phyloP scores from a whole-genome alignment of 2,888 invertebrate genomes.

The Uropetala carovei region DNA sequence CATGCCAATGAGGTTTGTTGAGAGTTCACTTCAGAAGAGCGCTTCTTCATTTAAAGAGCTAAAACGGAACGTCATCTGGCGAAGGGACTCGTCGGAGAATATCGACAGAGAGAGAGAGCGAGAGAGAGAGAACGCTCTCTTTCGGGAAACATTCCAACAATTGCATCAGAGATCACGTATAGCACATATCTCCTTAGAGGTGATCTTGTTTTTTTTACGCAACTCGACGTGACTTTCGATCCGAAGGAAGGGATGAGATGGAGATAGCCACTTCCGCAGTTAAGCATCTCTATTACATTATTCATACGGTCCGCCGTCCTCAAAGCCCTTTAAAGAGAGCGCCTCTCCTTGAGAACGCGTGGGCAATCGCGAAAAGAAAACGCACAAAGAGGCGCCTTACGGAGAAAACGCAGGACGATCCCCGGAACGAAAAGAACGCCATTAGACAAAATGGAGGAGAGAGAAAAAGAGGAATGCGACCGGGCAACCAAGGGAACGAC shows the following conservation, averaged over 20 bases:
- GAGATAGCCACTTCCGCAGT: neutral
- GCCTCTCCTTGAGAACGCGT: neutral
- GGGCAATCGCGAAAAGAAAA: neutral
- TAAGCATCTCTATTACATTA: neutral
- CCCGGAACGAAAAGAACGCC: too few relatives aligned
- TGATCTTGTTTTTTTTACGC: neutral
- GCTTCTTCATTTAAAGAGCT: neutral
- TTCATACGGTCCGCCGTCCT: neutral
- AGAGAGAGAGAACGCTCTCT: neutral
- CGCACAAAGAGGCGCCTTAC: neutral
- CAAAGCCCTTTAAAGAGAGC: neutral
- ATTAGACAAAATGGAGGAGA: too few relatives aligned
- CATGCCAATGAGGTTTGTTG: neutral
- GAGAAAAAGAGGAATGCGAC: too few relatives aligned
- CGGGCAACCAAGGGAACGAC: too few relatives aligned
- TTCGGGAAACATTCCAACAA: neutral
- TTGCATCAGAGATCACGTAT: conserved; percentile 1
- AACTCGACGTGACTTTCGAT: neutral
- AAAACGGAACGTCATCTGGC: neutral
- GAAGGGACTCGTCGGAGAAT: neutral
- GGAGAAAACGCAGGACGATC: neutral
- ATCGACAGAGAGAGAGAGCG: neutral
- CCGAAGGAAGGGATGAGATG: neutral
- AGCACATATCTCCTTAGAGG: neutral
- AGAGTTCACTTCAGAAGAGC: neutral